Evolutionary conservation across 2,797 vertebrate species (phyloP).

Genomic region (Chelon labrosus): DNA sequence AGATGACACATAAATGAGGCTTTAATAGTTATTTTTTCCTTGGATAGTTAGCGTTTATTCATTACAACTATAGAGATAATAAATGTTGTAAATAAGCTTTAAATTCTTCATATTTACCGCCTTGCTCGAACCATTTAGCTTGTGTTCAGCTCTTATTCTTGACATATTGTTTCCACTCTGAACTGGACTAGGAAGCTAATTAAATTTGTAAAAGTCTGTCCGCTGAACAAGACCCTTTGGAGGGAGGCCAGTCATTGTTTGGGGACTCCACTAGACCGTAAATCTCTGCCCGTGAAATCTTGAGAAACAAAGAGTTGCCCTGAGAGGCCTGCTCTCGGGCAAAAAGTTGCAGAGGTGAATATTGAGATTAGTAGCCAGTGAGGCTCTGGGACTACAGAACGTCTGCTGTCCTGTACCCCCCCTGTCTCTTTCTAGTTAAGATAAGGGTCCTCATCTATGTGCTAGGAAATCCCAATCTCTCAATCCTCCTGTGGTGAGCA

Average conservation of each 20-base stretch:
- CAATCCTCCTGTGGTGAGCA: neutral
- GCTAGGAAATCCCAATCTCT: conserved; percentile 32
- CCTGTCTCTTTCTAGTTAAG: conserved; percentile 16
- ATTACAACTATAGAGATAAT: neutral
- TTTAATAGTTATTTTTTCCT: neutral
- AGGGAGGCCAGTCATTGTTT: conserved; percentile 69
- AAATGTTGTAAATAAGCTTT: neutral
- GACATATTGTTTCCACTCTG: conserved; percentile 45
- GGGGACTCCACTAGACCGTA: conserved; percentile 37
- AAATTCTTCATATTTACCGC: neutral
- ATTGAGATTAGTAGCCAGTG: conserved; percentile 38
- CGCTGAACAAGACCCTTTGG: conserved; percentile 63
- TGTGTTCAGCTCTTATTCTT: conserved; percentile 31
- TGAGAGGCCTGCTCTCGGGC: conserved; percentile 28
- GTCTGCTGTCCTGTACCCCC: neutral
- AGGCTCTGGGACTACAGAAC: conserved; percentile 7
- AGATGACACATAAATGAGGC: neutral
- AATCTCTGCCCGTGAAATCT: conserved; percentile 45
- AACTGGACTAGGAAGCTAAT: conserved; percentile 57
- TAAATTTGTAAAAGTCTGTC: conserved; percentile 60
- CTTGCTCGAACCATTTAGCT: conserved; percentile 38
- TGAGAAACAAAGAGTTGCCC: conserved; percentile 41
- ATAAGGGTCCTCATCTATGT: conserved; percentile 40
- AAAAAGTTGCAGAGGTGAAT: conserved; percentile 47
- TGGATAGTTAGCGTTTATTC: neutral